phyloP scores from a whole-genome alignment of 2,888 invertebrate species.

The Cecidostiba fungosa region DNA sequence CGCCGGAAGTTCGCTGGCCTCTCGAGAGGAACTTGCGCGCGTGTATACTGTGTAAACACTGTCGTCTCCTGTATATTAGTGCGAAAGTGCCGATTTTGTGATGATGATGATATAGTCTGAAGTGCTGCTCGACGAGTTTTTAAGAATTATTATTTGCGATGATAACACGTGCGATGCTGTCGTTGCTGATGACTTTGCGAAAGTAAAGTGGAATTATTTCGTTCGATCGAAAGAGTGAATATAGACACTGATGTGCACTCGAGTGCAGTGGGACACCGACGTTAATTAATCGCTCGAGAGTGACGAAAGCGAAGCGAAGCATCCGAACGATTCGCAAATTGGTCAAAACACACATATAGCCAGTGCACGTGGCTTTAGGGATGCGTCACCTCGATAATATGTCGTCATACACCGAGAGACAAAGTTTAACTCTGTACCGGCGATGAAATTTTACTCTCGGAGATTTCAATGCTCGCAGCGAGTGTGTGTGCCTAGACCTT shows the following conservation, averaged over 20 bases:
- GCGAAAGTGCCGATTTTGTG: neutral
- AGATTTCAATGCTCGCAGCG: constrained; percentile 54
- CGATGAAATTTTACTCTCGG: constrained; percentile 28
- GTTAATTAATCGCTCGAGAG: neutral
- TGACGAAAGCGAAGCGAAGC: neutral
- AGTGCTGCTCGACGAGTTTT: constrained; percentile 4
- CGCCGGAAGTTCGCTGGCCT: constrained; percentile 21
- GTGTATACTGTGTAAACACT: neutral
- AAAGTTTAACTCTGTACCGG: constrained; percentile 6
- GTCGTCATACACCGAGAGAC: neutral
- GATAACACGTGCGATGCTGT: too few species aligned
- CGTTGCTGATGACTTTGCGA: neutral
- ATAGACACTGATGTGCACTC: neutral
- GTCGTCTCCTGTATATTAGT: constrained; percentile 1
- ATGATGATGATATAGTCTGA: neutral
- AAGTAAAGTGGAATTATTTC: neutral
- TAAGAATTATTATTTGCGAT: neutral
- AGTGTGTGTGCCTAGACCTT: neutral
- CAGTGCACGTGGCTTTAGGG: neutral
- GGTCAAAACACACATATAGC: neutral
- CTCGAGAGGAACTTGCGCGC: constrained; percentile 11
- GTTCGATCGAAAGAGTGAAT: neutral
- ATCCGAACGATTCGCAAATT: constrained; percentile 15
- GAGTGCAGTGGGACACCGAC: neutral
- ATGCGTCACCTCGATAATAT: neutral